Evolutionary conservation across 2,113 vertebrate species (phyloP).

Genomic region (Antechinus flavipes): DNA sequence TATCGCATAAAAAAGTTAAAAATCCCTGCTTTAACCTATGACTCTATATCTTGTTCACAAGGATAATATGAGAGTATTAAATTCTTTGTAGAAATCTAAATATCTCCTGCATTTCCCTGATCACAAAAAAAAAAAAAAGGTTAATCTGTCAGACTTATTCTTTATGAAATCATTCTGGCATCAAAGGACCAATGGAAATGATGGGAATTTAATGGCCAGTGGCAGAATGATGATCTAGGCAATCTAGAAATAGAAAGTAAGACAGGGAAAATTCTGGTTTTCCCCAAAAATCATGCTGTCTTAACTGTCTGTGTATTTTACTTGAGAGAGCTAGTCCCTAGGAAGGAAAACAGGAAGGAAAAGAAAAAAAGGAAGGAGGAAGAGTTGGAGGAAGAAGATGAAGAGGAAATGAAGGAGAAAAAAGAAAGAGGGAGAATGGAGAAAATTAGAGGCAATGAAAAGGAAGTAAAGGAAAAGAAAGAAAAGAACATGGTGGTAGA

Average conservation of each 20-base stretch:
- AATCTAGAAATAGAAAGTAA: background rate
- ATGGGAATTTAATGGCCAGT: background rate
- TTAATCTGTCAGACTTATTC: background rate
- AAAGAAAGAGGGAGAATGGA: background rate
- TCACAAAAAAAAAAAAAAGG: background rate
- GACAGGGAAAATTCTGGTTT: background rate
- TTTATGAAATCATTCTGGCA: background rate
- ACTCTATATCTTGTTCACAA: background rate
- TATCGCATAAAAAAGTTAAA: background rate
- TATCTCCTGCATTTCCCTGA: background rate
- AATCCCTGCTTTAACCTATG: background rate
- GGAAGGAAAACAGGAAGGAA: background rate
- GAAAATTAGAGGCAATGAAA: background rate
- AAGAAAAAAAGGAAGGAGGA: too few species aligned
- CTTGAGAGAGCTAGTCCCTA: background rate
- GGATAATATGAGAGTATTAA: background rate
- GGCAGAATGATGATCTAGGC: background rate
- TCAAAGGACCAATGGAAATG: background rate
- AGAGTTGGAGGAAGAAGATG: too few species aligned
- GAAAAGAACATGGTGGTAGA: background rate
- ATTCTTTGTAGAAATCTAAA: background rate
- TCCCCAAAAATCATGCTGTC: background rate
- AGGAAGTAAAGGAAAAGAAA: background rate
- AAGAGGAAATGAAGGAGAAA: background rate
- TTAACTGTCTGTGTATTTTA: background rate